phyloP scores from a whole-genome alignment of 2,888 invertebrate species.

The Norana najaformis region DNA sequence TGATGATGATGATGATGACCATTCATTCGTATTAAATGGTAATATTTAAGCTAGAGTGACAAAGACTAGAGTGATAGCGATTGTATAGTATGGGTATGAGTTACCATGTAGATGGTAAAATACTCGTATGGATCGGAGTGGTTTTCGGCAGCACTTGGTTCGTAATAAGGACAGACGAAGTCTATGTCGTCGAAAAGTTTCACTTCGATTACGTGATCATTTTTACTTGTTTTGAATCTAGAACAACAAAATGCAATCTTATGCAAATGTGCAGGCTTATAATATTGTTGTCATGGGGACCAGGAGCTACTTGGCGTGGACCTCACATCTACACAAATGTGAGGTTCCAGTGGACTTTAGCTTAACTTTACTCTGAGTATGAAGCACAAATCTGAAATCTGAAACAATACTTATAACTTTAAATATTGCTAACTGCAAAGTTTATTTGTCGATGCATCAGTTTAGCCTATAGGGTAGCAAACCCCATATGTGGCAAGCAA shows the following conservation, averaged over 20 bases:
- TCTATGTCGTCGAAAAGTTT: constrained; percentile 48
- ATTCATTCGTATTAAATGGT: too few relatives aligned
- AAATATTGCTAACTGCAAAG: too few relatives aligned
- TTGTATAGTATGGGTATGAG: not conserved
- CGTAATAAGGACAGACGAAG: constrained; percentile 47
- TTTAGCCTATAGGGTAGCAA: too few relatives aligned
- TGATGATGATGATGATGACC: too few relatives aligned
- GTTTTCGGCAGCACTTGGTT: not conserved
- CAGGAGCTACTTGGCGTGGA: not conserved
- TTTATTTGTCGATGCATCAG: too few relatives aligned
- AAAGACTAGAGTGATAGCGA: too few relatives aligned
- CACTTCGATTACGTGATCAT: constrained; percentile 49
- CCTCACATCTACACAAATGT: too few relatives aligned
- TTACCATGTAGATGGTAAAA: constrained; percentile 30
- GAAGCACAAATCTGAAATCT: not conserved
- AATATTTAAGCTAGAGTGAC: too few relatives aligned
- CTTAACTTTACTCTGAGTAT: not conserved
- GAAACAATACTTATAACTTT: not conserved
- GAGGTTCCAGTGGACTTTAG: not conserved
- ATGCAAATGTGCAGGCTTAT: not conserved
- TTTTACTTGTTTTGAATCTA: constrained; percentile 59
- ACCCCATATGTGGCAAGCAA: too few relatives aligned
- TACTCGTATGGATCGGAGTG: constrained; percentile 16
- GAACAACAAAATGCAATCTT: constrained; percentile 52
- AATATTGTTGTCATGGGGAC: not conserved